Base-by-base conservation (phyloP, 2,113 vertebrate genomes). In the Varanus salvator region DNA sequence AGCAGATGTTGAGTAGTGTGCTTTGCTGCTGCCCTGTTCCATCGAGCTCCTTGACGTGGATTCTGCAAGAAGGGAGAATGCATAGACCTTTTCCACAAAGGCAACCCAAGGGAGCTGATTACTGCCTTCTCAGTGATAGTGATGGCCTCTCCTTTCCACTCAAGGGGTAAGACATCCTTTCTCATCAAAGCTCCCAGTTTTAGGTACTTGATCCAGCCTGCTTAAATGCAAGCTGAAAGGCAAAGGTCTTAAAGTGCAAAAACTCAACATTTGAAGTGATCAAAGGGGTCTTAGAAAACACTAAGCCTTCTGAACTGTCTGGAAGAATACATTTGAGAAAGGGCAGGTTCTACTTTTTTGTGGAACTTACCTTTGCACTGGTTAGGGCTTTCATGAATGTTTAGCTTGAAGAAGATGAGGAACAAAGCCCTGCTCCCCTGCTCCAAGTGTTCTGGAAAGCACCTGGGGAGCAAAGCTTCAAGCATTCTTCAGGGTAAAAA, bases 171-270 rank as follows among this genome's bases (percentile, higher is more conserved):
- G 82, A 54, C 31, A 54, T 31, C 68, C 31, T 44, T 85, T 34
- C n/a, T 81, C 54, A n/a, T 81, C 60, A 38, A 29, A 82, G 3
- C 57, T 91, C 34, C 93, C 52, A 21, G 1, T 82, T 91, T 84
- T 85, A 76, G 83, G 89, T 0, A 0, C 25, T 52, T 38, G 86
- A 68, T 52, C 7, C 31, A 60, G 54, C 23, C 54, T n/a, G 57
- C 38, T 88, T 91, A 85, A 89, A 54, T 48, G 66, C 48, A 75
- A 72, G 3, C 11, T 50, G 8, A 23, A 3, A 6, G 9, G 48
- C 15, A 7, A 21, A 48, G n/a, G 57, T 87, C 74, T 66, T 87
- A 8, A 77, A 85, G 7, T 93, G 25, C 66, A 25, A 78, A 84
- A 90, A 5, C 38, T 80, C 68, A 14, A 54, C 23, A 3, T 27